Conservation (phyloP, 2,113 vertebrate species). For the Gymnocephalus cernua region DNA sequence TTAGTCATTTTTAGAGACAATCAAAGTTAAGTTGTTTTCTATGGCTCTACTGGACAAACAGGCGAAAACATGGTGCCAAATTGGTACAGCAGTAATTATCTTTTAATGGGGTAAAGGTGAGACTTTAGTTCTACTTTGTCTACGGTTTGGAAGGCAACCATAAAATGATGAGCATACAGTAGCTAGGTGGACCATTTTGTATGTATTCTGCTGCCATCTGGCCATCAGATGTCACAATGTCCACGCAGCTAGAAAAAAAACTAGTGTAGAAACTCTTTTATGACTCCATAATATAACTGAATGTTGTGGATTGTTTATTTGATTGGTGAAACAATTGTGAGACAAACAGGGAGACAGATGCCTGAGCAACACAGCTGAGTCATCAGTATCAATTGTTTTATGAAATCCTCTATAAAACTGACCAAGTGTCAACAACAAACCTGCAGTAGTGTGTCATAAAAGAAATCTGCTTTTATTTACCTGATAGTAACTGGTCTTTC, state of each 20-base stretch:
- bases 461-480: not conserved
- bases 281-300: not conserved
- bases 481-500: not conserved
- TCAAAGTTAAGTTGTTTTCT: not conserved
- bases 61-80: not conserved
- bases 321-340: not conserved
- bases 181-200: not conserved
- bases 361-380: not conserved
- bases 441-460: not conserved
- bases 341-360: not conserved
- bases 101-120: not conserved
- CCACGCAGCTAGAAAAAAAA: not conserved
- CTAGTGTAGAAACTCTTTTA: not conserved
- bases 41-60: not conserved
- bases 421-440: not conserved
- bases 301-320: not conserved
- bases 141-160: slow-evolving; percentile 1
- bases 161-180: not conserved
- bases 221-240: too few relatives aligned
- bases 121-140: not conserved
- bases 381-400: not conserved
- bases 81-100: slow-evolving; percentile 1
- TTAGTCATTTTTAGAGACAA: not conserved
- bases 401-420: not conserved
- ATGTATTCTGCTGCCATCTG: not conserved